Conservation (phyloP, 2,113 vertebrate species). For the Calidris pygmaea region DNA sequence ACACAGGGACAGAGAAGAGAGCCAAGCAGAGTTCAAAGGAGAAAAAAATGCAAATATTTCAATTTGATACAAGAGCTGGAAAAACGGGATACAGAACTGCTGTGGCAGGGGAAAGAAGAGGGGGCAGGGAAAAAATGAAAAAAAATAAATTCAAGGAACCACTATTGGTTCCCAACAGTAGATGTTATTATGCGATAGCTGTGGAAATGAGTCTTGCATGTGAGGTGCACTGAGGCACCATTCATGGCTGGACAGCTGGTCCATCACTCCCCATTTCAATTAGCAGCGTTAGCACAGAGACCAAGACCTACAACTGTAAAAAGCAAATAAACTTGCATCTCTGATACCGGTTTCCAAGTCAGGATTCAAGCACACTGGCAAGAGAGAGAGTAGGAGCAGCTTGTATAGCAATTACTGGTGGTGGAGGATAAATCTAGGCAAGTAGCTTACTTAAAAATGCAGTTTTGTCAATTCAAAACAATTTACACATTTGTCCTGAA, state of each 20-base stretch:
- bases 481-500: not conserved
- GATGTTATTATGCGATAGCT: not conserved
- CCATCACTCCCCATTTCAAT: not conserved
- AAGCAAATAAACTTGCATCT: not conserved
- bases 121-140: fast-evolving
- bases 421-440: not conserved
- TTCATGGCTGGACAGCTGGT: not conserved
- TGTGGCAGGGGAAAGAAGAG: not conserved
- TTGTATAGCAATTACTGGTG: not conserved
- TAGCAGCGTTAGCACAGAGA: not conserved
- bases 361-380: not conserved
- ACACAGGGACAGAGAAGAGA: not conserved
- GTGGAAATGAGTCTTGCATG: not conserved
- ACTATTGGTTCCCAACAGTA: not conserved
- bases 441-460: not conserved
- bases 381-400: not conserved
- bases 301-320: not conserved
- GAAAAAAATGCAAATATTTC: not conserved
- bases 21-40: not conserved
- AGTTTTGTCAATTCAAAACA: not conserved
- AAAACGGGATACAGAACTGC: not conserved
- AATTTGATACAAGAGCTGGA: not conserved
- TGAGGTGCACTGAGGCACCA: not conserved
- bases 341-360: not conserved
- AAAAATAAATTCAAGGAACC: not conserved